phyloP scores from a whole-genome alignment of 2,888 invertebrate genomes.

The Malacosoma neustria region DNA sequence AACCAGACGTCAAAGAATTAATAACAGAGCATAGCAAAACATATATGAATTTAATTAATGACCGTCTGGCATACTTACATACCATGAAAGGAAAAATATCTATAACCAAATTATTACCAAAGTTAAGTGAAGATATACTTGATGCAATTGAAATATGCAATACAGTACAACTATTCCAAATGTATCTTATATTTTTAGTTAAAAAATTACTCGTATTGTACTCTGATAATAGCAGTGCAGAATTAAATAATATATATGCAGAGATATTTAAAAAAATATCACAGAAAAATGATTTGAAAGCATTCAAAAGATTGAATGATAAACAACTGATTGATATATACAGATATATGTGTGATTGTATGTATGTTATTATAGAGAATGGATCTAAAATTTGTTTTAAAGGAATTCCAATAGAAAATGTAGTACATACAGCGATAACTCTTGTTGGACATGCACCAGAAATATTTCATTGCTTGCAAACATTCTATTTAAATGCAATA shows the following conservation, averaged over 20 bases:
- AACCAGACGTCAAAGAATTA: constrained; percentile 29
- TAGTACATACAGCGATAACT: constrained; percentile 22
- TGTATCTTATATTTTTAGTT: constrained; percentile 32
- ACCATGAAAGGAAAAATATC: constrained; percentile 32
- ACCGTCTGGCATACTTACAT: constrained; percentile 44
- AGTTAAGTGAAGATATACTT: constrained; percentile 35
- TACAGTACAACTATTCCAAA: constrained; percentile 35
- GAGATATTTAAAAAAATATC: constrained; percentile 36
- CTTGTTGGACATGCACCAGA: constrained; percentile 34
- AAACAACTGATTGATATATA: constrained; percentile 36
- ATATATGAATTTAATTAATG: constrained; percentile 52
- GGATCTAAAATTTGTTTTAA: constrained; percentile 31
- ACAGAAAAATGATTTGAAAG: constrained; percentile 26
- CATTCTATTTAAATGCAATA: constrained; percentile 40
- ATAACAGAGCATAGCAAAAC: constrained; percentile 46
- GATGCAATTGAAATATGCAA: constrained; percentile 44
- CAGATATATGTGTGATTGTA: constrained; percentile 42
- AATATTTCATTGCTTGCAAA: constrained; percentile 44
- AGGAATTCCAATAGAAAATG: constrained; percentile 21
- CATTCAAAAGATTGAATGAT: constrained; percentile 29
- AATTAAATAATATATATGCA: constrained; percentile 26
- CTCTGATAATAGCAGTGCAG: constrained; percentile 23
- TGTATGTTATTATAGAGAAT: constrained; percentile 45
- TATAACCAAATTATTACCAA: constrained; percentile 40
- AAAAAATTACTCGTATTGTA: constrained; percentile 47